These are phyloP conservation scores for Neodon shergylaensis DNA, from an alignment of 2,113 vertebrate genomes.

Conservation along the genomic window DNA sequence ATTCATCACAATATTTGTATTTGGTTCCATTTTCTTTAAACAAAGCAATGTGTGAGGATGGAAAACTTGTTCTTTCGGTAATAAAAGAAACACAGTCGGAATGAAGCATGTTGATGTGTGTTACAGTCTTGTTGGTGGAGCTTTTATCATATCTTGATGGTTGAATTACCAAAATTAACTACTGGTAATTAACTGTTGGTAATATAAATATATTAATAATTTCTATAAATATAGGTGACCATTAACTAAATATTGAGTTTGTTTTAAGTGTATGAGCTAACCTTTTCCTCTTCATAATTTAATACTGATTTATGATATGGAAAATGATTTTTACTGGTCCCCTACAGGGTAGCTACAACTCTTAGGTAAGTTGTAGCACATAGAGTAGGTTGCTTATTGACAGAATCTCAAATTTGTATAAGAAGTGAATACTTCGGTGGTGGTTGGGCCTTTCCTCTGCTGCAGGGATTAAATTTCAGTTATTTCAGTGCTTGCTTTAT, in stretches of 20 bases:
- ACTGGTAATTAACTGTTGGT: not conserved
- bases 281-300: slow-evolving; percentile 27
- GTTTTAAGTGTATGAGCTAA: not conserved
- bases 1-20: not conserved
- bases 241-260: slow-evolving; percentile 8
- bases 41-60: not conserved
- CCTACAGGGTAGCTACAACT: not conserved
- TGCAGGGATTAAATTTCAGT: not conserved
- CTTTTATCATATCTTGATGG: not conserved
- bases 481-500: not conserved
- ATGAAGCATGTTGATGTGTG: not conserved
- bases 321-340: not conserved
- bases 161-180: not conserved
- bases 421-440: not conserved
- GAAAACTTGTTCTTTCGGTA: not conserved
- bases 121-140: not conserved
- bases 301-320: not conserved
- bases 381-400: slow-evolving; percentile 1
- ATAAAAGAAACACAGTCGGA: not conserved
- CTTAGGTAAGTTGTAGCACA: not conserved
- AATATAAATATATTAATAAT: not conserved
- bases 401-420: not conserved
- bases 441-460: not conserved
- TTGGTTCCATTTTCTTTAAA: slow-evolving; percentile 46
- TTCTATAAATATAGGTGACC: slow-evolving; percentile 14